Percentiles rank a stretch among this genome's conserved stretches.
phyloP scores from a whole-genome alignment of 1,140 invertebrate species.

The Coptotermes formosanus region DNA sequence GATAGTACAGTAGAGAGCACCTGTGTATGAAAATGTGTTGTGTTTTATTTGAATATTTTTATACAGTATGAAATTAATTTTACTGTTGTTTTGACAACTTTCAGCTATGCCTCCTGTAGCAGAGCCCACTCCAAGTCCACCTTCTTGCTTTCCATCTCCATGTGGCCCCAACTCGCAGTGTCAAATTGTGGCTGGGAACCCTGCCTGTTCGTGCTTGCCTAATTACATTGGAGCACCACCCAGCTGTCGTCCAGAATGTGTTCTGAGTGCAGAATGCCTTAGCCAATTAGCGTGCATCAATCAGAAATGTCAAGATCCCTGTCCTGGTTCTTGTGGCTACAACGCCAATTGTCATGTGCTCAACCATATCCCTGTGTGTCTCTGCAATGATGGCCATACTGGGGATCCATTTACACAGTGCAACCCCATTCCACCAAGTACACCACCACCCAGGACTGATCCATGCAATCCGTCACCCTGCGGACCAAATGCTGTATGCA shows the following conservation, averaged over 20 bases:
- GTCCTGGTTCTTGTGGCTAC: constrained; percentile 69
- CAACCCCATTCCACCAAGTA: constrained; percentile 49
- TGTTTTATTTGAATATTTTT: too few relatives aligned
- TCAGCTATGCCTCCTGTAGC: background rate
- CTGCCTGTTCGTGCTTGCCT: constrained; percentile 74
- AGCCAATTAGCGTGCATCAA: constrained; percentile 69
- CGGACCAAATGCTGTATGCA: constrained; percentile 72
- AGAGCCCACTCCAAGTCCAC: constrained; percentile 47
- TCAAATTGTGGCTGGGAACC: constrained; percentile 64
- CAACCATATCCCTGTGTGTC: constrained; percentile 73
- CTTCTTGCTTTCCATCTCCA: constrained; percentile 72
- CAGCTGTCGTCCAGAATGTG: constrained; percentile 71
- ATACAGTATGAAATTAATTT: too few relatives aligned
- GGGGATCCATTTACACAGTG: constrained; percentile 78
- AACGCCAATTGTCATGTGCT: constrained; percentile 70
- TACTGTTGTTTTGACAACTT: background rate
- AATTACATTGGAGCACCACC: constrained; percentile 74
- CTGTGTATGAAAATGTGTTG: too few relatives aligned
- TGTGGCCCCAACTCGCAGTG: constrained; percentile 82
- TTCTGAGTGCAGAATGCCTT: constrained; percentile 69
- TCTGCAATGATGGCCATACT: constrained; percentile 67
- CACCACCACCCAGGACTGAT: constrained; percentile 32
- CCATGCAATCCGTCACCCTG: constrained; percentile 78
- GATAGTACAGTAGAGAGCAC: too few relatives aligned
- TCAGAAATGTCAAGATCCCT: constrained; percentile 72